phyloP scores from a whole-genome alignment of 2,797 vertebrate species.

The Rhyacichthys aspro region DNA sequence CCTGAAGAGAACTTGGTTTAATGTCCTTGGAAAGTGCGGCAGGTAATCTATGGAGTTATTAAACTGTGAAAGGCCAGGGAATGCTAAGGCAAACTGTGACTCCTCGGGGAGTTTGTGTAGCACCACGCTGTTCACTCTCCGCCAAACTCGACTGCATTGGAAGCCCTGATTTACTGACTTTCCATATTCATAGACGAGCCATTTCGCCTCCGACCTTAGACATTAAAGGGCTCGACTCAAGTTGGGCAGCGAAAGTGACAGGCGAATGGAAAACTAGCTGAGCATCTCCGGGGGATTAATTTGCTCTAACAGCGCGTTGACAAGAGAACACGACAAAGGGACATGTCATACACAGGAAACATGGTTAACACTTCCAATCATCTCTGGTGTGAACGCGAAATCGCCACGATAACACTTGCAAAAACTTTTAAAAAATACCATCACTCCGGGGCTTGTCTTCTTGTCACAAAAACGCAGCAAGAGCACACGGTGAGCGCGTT shows the following conservation, averaged over 20 bases:
- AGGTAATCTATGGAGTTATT: constrained; percentile 84
- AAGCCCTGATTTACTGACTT: constrained; percentile 40
- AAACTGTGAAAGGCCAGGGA: constrained; percentile 74
- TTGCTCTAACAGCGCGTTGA: constrained; percentile 50
- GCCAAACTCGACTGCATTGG: constrained; percentile 39
- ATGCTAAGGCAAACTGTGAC: constrained; percentile 67
- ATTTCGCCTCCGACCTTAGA: constrained; percentile 59
- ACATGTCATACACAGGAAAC: constrained; percentile 53
- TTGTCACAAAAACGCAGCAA: constrained; percentile 51
- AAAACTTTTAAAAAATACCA: constrained; percentile 29
- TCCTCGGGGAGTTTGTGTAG: constrained; percentile 62
- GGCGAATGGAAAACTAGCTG: constrained; percentile 43
- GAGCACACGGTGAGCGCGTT: constrained; percentile 28
- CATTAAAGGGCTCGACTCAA: constrained; percentile 54
- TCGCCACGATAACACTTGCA: constrained; percentile 30
- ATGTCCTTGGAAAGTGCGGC: constrained; percentile 80
- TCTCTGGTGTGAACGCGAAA: constrained; percentile 53
- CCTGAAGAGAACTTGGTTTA: constrained; percentile 73
- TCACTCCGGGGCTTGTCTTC: constrained; percentile 46
- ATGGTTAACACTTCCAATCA: constrained; percentile 55
- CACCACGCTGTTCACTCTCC: constrained; percentile 36
- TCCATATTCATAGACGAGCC: constrained; percentile 53
- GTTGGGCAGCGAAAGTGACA: constrained; percentile 29
- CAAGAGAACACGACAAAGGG: constrained; percentile 53
- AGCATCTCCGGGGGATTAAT: constrained; percentile 63